These are phyloP conservation scores for Chromis chromis DNA, from an alignment of 2,797 vertebrate species.

Conservation along the genomic window DNA sequence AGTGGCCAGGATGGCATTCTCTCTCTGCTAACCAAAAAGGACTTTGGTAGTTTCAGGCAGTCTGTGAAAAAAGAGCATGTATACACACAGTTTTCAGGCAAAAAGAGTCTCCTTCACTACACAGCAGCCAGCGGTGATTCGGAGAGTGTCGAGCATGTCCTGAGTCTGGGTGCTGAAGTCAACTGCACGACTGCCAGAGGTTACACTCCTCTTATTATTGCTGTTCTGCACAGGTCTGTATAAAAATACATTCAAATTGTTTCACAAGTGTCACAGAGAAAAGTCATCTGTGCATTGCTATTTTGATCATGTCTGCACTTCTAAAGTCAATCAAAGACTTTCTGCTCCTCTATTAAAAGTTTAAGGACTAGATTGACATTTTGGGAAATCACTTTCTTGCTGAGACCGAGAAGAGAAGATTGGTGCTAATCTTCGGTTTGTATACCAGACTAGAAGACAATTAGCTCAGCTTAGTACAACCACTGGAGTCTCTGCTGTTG, in stretches of 20 bases:
- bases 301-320: conserved; percentile 20
- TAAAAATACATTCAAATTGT: neutral
- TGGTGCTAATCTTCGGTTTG: neutral
- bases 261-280: conserved; percentile 3
- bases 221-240: conserved; percentile 80
- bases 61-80: conserved; percentile 77
- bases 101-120: conserved; percentile 85
- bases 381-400: conserved; percentile 4
- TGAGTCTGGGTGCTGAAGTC: conserved; percentile 80
- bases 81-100: conserved; percentile 62
- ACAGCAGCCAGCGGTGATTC: conserved; percentile 81
- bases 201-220: conserved; percentile 87
- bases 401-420: neutral
- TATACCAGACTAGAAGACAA: too few relatives aligned
- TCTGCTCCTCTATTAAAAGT: neutral
- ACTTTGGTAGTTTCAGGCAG: conserved; percentile 80
- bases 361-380: conserved; percentile 3
- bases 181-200: conserved; percentile 82
- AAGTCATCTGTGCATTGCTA: neutral
- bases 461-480: too few relatives aligned
- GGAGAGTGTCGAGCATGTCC: conserved; percentile 81
- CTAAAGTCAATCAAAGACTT: neutral
- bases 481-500: too few relatives aligned
- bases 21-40: conserved; percentile 73
- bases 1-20: conserved; percentile 53